Percentiles rank a stretch among this genome's conserved stretches.
These are phyloP conservation scores for Actenoides hombroni DNA, from an alignment of 2,113 vertebrate genomes.

Conservation along the genomic window DNA sequence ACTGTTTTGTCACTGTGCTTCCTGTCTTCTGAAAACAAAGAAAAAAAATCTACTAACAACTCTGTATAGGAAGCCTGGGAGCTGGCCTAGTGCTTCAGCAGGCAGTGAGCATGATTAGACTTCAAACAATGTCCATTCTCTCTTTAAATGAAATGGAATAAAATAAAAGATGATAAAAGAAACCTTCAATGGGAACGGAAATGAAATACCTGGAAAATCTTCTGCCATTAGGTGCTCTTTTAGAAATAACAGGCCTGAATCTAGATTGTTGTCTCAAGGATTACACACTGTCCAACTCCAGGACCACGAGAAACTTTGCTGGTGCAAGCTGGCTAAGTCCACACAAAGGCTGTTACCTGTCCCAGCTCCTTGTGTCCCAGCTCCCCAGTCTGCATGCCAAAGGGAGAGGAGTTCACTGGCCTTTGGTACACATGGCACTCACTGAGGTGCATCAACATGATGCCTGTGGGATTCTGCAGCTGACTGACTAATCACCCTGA, in stretches of 20 bases:
- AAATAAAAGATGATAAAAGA: conserved; percentile 60
- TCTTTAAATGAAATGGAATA: conserved; percentile 62
- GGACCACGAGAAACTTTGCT: not conserved
- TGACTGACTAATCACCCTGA: not conserved
- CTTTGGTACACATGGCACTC: not conserved
- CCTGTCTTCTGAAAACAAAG: conserved; percentile 61
- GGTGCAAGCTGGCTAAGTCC: not conserved
- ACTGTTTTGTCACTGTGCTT: not conserved
- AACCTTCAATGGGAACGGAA: conserved; percentile 8
- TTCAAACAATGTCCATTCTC: conserved; percentile 68
- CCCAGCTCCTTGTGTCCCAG: not conserved
- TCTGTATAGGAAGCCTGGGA: conserved; percentile 50
- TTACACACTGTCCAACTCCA: not conserved
- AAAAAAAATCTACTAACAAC: conserved; percentile 61
- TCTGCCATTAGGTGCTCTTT: not conserved
- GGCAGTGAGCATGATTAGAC: conserved; percentile 60
- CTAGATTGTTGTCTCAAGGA: not conserved
- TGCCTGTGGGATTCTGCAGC: not conserved
- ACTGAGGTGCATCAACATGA: no score
- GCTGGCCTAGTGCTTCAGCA: conserved; percentile 55
- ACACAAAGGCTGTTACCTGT: not conserved
- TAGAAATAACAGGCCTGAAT: not conserved
- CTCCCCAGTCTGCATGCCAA: not conserved
- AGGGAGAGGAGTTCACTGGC: not conserved
- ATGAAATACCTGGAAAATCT: not conserved